Percentiles rank a stretch among this genome's conserved stretches.
Evolutionary conservation across 2,888 invertebrate genomes (phyloP).

Genomic region (Nematopogon swammerdamellus): DNA sequence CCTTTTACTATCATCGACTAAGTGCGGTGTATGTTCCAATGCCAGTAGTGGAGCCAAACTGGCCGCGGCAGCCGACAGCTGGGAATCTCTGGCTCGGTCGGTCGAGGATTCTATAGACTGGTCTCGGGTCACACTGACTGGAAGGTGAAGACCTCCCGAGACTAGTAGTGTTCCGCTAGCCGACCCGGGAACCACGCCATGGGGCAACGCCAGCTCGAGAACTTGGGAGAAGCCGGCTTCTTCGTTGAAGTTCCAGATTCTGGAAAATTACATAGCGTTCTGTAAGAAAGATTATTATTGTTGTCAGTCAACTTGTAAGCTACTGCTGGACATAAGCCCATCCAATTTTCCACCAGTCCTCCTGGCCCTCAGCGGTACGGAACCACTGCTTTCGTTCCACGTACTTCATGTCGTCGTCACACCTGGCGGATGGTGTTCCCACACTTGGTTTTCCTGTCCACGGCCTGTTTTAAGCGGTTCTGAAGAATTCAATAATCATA

Average conservation of each 20-base stretch:
- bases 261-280: slow-evolving; percentile 25
- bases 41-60: slow-evolving; percentile 56
- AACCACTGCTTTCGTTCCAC: too few relatives aligned
- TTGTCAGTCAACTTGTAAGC: not conserved
- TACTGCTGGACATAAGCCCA: not conserved
- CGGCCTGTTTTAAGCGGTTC: too few relatives aligned
- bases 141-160: slow-evolving; percentile 61
- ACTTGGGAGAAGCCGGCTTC: slow-evolving; percentile 69
- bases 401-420: too few relatives aligned
- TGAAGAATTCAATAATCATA: too few relatives aligned
- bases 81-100: slow-evolving; percentile 45
- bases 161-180: slow-evolving; percentile 60
- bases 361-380: too few relatives aligned
- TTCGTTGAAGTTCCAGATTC: slow-evolving; percentile 69
- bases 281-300: not conserved
- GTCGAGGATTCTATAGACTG: slow-evolving; percentile 39
- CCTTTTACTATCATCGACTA: slow-evolving; percentile 48
- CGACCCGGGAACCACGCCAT: slow-evolving; percentile 63
- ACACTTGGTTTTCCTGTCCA: not conserved
- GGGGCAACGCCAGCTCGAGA: slow-evolving; percentile 60
- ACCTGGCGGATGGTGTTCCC: too few relatives aligned
- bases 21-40: slow-evolving; percentile 50
- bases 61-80: slow-evolving; percentile 53
- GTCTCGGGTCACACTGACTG: slow-evolving; percentile 35
- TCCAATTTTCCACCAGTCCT: too few relatives aligned